A percentile compares a stretch with the other conserved stretches of the same genome.
Evolutionary conservation across 2,113 vertebrate genomes (phyloP).

Genomic region (Cyprinus carpio): DNA sequence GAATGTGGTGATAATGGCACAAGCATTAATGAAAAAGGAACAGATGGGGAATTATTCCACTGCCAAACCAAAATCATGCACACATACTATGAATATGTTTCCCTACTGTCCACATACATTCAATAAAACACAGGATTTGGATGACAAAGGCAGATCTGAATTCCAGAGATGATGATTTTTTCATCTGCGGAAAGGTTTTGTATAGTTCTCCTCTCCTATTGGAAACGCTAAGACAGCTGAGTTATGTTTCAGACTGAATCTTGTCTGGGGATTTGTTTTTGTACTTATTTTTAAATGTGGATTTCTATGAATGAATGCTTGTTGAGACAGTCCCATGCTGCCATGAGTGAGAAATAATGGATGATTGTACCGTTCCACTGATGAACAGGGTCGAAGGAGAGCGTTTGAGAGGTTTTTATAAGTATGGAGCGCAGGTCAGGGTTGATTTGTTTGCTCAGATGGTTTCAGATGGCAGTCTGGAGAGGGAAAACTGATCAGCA

Average conservation of each 20-base stretch:
- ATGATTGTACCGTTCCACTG: too few species aligned
- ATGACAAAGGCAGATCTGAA: slow-evolving; percentile 22
- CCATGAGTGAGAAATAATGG: neutral
- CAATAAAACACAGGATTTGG: slow-evolving; percentile 34
- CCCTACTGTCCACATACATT: slow-evolving; percentile 24
- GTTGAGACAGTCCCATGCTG: neutral
- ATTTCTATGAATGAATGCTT: slow-evolving; percentile 22
- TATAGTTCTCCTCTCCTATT: neutral
- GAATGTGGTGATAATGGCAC: slow-evolving; percentile 39
- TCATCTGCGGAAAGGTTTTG: slow-evolving; percentile 21
- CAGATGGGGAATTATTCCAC: slow-evolving; percentile 14
- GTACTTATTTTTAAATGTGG: slow-evolving; percentile 15
- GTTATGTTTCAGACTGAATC: slow-evolving; percentile 31
- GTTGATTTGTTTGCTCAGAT: slow-evolving; percentile 29
- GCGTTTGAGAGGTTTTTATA: neutral
- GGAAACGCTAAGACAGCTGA: neutral
- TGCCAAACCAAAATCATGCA: slow-evolving; percentile 36
- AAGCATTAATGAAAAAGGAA: slow-evolving; percentile 21
- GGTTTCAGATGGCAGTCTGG: neutral
- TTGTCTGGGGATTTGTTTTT: slow-evolving; percentile 1
- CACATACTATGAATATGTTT: neutral
- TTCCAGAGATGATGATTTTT: slow-evolving; percentile 35
- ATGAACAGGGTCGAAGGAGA: too few species aligned
- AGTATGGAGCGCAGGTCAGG: slow-evolving; percentile 4
- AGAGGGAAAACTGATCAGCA: neutral